phyloP scores from a whole-genome alignment of 2,797 vertebrate species.

The Sorex maritimensis region DNA sequence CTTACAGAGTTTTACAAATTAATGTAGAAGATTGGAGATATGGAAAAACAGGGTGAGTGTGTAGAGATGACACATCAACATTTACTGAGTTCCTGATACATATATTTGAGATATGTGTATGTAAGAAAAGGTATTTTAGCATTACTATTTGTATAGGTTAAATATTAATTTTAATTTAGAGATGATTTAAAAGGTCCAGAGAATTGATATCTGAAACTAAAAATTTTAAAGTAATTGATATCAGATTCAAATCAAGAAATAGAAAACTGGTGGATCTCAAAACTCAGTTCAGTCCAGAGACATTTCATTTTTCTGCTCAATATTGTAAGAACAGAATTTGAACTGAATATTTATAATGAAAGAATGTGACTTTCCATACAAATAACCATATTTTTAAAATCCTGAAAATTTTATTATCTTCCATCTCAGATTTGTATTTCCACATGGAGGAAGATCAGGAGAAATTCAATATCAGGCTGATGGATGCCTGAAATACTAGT shows the following conservation, averaged over 20 bases:
- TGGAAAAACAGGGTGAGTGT: background rate
- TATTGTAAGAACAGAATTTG: background rate
- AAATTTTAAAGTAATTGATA: background rate
- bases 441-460: background rate
- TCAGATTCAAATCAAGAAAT: background rate
- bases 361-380: background rate
- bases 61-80: background rate
- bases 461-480: background rate
- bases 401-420: background rate
- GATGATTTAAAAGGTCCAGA: background rate
- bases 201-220: background rate
- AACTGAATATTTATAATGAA: background rate
- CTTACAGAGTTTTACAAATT: too few relatives aligned
- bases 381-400: background rate
- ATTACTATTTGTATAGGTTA: background rate
- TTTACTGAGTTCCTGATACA: background rate
- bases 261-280: background rate
- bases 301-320: slow-evolving; percentile 9
- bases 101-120: background rate
- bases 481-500: background rate
- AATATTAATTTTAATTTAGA: background rate
- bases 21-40: background rate
- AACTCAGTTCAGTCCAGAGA: background rate
- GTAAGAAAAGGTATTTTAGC: background rate
- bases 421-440: background rate